Base-by-base conservation (phyloP, 2,888 invertebrate genomes). In the Macrophya alboannulata region DNA sequence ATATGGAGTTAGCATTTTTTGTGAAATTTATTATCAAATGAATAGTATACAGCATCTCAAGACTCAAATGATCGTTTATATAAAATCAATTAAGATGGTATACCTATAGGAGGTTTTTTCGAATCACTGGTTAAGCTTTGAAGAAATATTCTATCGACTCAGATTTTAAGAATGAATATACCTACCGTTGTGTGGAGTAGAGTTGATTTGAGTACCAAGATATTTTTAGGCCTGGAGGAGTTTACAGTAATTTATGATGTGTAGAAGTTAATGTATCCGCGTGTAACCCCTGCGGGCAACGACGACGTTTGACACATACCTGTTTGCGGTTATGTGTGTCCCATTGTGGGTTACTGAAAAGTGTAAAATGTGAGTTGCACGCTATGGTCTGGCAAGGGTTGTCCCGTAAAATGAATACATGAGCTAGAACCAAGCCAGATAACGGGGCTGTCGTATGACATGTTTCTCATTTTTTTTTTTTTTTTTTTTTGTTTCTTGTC, bases 371-470 rank as follows among this genome's bases (percentile, higher is more conserved):
- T 48, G 76, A 45, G 84, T 77, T 62, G 72, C 25, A 77, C 76
- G 85, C 51, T 15, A 81, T 15, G 62, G 81, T 40, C n/a, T 59
- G 43, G 15, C n/a, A 65, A 45, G 71, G 83, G 65, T 68, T 65
- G 65, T 65, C 15, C 45, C 6, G 48, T 71, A n/a, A 62, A 83
- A 65, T 83, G 83, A 83, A 83, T 68, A 68, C 83, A 83, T 55
- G 83, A 83, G 40, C 31, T 45, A 65, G 81, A 51, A 43, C 55
- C 21, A 55, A 55, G 77, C 51, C 59, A 62, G 59, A 81, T 81
- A 81, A 81, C 62, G 17, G 62, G 40, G 17, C 6, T 21, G 62
- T 68, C 37, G 51, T 51, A 74, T n/a, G n/a, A 25, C 51, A 51
- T 51, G 25, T 51, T 77, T 43, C 25, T 45, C 76, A 48, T 76